phyloP scores from a whole-genome alignment of 2,113 vertebrate species.

The Corythornis vintsioides region DNA sequence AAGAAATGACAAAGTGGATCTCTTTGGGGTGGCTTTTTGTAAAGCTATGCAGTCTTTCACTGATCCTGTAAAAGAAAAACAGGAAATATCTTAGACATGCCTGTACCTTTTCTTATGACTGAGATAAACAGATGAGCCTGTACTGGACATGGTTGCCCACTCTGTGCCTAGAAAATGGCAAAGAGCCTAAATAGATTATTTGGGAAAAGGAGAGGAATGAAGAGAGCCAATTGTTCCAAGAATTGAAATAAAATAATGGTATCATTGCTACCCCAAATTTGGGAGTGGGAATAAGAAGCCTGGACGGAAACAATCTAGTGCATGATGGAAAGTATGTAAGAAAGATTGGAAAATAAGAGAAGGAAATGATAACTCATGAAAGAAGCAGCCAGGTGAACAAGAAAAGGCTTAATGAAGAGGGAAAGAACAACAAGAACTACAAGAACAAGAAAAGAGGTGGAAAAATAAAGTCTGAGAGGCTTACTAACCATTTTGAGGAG shows the following conservation, averaged over 20 bases:
- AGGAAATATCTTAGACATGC: background rate
- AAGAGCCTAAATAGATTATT: rapidly evolving
- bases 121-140: rapidly evolving
- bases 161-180: background rate
- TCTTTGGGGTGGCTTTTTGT: background rate
- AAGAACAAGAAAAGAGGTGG: background rate
- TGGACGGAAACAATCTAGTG: background rate
- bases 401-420: background rate
- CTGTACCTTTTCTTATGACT: rapidly evolving
- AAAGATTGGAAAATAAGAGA: background rate
- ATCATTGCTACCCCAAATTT: background rate
- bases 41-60: background rate
- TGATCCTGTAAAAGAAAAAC: background rate
- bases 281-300: background rate
- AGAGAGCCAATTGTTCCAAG: background rate
- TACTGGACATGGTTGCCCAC: background rate
- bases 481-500: background rate
- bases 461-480: background rate
- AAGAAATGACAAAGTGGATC: background rate
- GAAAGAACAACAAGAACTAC: background rate
- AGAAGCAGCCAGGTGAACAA: background rate
- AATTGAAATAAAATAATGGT: background rate
- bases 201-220: background rate
- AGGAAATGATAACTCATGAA: background rate
- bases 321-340: background rate